A percentile compares a stretch with the other conserved stretches of the same genome.
phyloP scores from a whole-genome alignment of 2,888 invertebrate genomes.

The Selenia dentaria region DNA sequence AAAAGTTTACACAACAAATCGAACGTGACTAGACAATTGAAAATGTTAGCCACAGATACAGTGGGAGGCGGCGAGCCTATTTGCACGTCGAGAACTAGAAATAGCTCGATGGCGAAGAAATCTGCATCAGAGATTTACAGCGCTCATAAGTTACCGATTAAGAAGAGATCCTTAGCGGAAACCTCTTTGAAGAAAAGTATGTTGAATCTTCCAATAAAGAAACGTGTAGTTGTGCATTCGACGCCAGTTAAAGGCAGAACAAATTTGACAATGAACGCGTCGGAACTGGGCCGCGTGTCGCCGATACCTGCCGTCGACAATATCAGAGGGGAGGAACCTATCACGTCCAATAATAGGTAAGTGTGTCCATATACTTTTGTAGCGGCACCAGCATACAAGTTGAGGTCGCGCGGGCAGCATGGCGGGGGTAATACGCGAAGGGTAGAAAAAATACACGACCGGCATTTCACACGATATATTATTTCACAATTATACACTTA shows the following conservation, averaged over 20 bases:
- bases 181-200: constrained; percentile 4
- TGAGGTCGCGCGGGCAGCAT: too few species aligned
- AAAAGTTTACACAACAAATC: constrained; percentile 33
- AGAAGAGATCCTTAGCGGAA: constrained; percentile 58
- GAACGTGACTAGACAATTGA: constrained; percentile 42
- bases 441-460: too few species aligned
- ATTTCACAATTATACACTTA: too few species aligned
- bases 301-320: constrained; percentile 49
- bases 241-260: constrained; percentile 61
- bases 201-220: constrained; percentile 56
- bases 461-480: too few species aligned
- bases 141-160: constrained; percentile 58
- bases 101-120: constrained; percentile 36
- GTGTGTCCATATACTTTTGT: background rate
- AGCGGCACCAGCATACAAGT: too few species aligned
- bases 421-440: too few species aligned
- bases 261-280: constrained; percentile 41
- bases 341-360: constrained; percentile 7
- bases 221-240: constrained; percentile 59
- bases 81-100: constrained; percentile 38
- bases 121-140: constrained; percentile 50
- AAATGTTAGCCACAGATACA: constrained; percentile 53
- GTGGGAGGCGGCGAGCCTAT: constrained; percentile 50
- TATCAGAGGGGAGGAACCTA: constrained; percentile 2
- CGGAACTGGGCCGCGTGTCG: constrained; percentile 59